Percentiles rank a stretch among this genome's conserved stretches.
phyloP scores from a whole-genome alignment of 2,113 vertebrate genomes.

The Nannospalax galili region DNA sequence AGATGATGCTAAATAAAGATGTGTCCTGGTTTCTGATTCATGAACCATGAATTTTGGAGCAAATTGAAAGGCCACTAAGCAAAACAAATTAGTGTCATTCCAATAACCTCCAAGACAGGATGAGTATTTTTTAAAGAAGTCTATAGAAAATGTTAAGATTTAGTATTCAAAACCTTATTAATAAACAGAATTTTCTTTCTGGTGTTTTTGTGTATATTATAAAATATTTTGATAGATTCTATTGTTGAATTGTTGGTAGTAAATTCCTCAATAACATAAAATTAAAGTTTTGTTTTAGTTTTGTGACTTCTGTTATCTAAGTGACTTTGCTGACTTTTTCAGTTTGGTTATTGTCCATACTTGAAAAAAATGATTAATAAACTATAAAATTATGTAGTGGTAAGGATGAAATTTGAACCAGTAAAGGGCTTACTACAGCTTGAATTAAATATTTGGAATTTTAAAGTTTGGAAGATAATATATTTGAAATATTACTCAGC shows the following conservation, averaged over 20 bases:
- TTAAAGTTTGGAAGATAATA: background rate
- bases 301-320: too few species aligned
- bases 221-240: conserved; percentile 19
- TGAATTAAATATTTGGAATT: conserved; percentile 14
- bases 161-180: background rate
- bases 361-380: conserved; percentile 5
- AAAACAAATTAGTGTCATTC: conserved; percentile 27
- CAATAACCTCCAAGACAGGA: conserved; percentile 16
- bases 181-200: background rate
- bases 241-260: conserved; percentile 13
- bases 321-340: conserved; percentile 21
- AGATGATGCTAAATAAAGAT: conserved; percentile 53
- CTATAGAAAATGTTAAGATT: conserved; percentile 47
- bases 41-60: background rate
- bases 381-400: background rate
- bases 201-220: background rate
- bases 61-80: conserved; percentile 50
- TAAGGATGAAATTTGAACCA: conserved; percentile 23
- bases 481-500: background rate
- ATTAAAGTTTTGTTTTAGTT: too few species aligned
- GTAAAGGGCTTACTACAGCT: background rate
- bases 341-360: background rate
- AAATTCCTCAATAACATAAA: background rate
- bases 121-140: conserved; percentile 47
- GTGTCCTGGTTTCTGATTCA: conserved; percentile 19